A percentile compares a stretch with the other conserved stretches of the same genome.
Conservation (phyloP, 2,797 vertebrate genomes). For the Diceros bicornis region DNA sequence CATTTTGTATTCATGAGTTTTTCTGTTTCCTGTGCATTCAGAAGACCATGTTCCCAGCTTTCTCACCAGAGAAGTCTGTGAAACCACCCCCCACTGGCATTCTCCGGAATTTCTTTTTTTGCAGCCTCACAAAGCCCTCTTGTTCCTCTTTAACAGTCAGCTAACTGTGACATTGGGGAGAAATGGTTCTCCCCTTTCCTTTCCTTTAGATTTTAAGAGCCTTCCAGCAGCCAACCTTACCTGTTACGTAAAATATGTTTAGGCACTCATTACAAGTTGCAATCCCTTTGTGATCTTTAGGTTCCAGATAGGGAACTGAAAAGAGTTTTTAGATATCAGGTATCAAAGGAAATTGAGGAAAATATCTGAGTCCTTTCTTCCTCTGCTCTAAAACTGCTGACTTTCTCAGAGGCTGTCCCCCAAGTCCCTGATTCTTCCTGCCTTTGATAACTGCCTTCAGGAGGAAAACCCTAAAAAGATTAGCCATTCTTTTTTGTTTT, state of each 20-base stretch:
- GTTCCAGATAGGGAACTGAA: constrained; percentile 52
- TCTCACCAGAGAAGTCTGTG: constrained; percentile 26
- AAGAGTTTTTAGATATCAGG: constrained; percentile 41
- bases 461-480: neutral
- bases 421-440: neutral
- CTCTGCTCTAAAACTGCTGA: constrained; percentile 31
- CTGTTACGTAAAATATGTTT: constrained; percentile 63
- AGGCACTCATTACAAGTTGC: neutral
- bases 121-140: constrained; percentile 58
- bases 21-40: constrained; percentile 4
- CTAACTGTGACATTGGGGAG: constrained; percentile 31
- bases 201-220: neutral
- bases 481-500: neutral
- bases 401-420: neutral
- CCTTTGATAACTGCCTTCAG: neutral
- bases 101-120: constrained; percentile 16
- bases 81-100: neutral
- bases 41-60: neutral
- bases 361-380: neutral
- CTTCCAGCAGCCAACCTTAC: neutral
- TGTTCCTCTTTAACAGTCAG: constrained; percentile 48
- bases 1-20: neutral
- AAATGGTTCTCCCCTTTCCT: neutral
- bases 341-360: constrained; percentile 64
- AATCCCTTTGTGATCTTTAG: constrained; percentile 5